Base-by-base conservation (phyloP, 2,113 vertebrate genomes). In the Colossoma macropomum region DNA sequence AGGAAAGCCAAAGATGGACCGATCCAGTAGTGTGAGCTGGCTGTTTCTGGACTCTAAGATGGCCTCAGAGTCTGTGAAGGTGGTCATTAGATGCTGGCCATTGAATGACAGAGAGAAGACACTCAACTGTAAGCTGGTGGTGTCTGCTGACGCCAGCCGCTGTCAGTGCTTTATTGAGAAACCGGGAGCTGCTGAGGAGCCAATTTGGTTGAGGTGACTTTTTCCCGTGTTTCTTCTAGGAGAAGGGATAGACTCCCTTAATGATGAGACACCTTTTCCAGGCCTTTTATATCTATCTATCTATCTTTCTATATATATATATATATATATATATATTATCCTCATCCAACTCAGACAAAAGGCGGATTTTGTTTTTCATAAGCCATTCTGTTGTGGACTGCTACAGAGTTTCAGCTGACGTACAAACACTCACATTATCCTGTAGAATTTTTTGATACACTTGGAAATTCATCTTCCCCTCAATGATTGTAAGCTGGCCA, bases 81-180 rank as follows among this genome's bases (percentile, higher is more conserved):
- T 97, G 86, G 91, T 96, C 13, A 95, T 97, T 79, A 90, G 95
- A 70, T 96, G 96, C 90, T 89, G 95, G 28, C 96, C 95, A 7
- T 91, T 96, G 90, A 96, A 92, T 7, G 92, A 92, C 72, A 84
- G 93, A 0, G 96, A 97, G 91, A 94, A 80, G 28, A 91, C 92
- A 5, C 91, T 96, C 0, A 87, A 85, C 88, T 96, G 94, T 80
- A 87, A 88, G 86, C 74, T 63, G 0, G 95, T 96, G 28, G 87
- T 96, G 56, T 87, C 89, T 3, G 84, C 95, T 89, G 96, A 96
- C 80, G 87, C 90, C 5, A 62, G 85, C 0, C 85, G 87, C 52
- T 95, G 96, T 50, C 94, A 93, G 87, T 97, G 96, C 88, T 96
- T 95, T 86, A 95, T 98, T 77, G 85, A 90, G 77, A 96, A 94